These are phyloP conservation scores for Mus caroli DNA, from an alignment of 2,797 vertebrate species.

Conservation along the genomic window DNA sequence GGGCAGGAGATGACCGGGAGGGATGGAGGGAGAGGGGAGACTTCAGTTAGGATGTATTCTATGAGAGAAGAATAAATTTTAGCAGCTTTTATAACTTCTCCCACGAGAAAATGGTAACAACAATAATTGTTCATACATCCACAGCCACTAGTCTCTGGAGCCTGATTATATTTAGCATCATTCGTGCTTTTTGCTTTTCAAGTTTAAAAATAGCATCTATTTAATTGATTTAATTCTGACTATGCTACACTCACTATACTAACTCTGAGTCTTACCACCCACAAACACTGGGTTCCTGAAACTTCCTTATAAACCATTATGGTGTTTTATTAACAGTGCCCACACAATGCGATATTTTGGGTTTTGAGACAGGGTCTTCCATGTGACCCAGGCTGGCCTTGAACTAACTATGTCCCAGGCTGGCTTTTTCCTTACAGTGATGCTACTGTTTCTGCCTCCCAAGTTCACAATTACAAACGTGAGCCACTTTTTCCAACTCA, in stretches of 20 bases:
- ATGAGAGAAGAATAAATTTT: background rate
- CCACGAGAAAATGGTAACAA: background rate
- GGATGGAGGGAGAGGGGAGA: too few species aligned
- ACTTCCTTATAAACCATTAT: background rate
- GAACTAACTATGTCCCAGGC: background rate
- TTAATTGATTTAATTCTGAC: conserved; percentile 25
- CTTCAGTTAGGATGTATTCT: background rate
- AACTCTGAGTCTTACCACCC: background rate
- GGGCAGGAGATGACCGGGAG: background rate
- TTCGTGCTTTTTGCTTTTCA: background rate
- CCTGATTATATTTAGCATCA: background rate
- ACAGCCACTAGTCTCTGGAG: background rate
- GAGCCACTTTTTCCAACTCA: background rate
- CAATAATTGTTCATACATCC: background rate
- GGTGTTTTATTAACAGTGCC: background rate
- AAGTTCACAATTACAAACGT: background rate
- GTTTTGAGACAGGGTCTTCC: background rate
- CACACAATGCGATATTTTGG: background rate
- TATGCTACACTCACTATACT: background rate
- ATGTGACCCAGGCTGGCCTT: background rate
- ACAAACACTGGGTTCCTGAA: background rate
- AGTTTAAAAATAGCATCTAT: background rate
- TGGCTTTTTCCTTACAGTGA: background rate
- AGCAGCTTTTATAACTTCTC: background rate
- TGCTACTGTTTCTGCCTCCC: background rate